These are phyloP conservation scores for Parauchenoglanis ngamensis DNA, from an alignment of 2,797 vertebrate species.

Conservation along the genomic window DNA sequence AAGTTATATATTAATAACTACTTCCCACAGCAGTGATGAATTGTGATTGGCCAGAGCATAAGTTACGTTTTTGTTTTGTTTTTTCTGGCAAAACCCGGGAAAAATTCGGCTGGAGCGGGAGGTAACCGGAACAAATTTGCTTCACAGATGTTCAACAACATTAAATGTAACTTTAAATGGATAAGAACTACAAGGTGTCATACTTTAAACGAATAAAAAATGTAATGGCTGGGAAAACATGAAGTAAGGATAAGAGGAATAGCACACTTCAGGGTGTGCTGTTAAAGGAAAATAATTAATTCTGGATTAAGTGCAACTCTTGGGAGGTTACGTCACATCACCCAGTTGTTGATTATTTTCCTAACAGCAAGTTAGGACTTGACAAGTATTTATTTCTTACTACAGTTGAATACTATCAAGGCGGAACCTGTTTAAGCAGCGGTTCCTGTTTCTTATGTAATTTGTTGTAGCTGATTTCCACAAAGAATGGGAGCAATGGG, in stretches of 20 bases:
- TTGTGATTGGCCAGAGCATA: not conserved
- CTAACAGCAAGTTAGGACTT: not conserved
- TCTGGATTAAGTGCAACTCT: not conserved
- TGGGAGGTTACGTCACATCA: not conserved
- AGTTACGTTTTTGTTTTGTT: not conserved
- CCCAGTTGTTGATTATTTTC: not conserved
- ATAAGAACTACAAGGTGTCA: not conserved
- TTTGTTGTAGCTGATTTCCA: conserved; percentile 1
- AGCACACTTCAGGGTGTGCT: not conserved
- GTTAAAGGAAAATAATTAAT: not conserved
- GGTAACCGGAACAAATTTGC: not conserved
- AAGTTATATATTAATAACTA: not conserved
- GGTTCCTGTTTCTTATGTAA: conserved; percentile 4
- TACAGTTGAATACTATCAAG: not conserved
- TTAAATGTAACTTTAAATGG: not conserved
- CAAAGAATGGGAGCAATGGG: not conserved
- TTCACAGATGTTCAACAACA: not conserved
- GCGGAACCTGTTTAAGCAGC: not conserved
- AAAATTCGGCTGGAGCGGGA: not conserved
- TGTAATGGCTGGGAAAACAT: not conserved
- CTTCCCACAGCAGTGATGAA: not conserved
- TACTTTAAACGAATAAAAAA: not conserved
- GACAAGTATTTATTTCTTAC: not conserved
- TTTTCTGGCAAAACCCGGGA: not conserved
- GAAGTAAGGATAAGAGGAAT: not conserved